phyloP scores from a whole-genome alignment of 2,888 invertebrate genomes.

The Aspidiotus rigidus region DNA sequence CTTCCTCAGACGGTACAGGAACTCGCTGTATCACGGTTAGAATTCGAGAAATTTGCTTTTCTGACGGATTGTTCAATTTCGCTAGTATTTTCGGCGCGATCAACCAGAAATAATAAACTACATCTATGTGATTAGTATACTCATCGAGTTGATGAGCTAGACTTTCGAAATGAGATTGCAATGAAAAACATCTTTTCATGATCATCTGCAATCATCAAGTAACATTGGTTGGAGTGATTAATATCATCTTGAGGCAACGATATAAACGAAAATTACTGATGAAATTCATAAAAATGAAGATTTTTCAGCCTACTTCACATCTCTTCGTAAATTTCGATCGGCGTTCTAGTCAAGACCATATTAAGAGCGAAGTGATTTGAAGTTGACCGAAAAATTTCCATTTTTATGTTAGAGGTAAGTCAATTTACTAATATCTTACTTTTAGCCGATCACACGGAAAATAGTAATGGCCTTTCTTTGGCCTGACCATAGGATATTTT shows the following conservation, averaged over 20 bases:
- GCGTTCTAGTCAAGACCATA: neutral
- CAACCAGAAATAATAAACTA: conserved; percentile 29
- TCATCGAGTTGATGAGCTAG: conserved; percentile 29
- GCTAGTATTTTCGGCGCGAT: conserved; percentile 13
- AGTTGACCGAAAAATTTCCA: neutral
- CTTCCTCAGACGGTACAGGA: conserved; percentile 27
- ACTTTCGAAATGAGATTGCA: neutral
- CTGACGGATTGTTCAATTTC: conserved; percentile 7
- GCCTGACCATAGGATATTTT: conserved; percentile 53
- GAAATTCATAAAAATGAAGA: no score
- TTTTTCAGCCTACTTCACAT: neutral
- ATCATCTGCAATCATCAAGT: conserved; percentile 9
- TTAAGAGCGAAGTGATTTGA: neutral
- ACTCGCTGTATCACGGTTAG: conserved; percentile 15
- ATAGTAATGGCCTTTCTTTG: conserved; percentile 40
- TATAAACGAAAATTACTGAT: neutral
- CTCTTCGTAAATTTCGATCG: neutral
- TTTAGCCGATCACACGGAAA: conserved; percentile 61
- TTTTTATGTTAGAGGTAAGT: neutral
- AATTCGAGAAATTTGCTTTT: conserved; percentile 1
- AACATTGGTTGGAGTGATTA: neutral
- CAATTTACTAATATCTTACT: conserved; percentile 40
- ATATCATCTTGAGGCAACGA: no score
- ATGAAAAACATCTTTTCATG: conserved; percentile 15
- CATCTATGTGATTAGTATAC: conserved; percentile 30